Base-by-base conservation (phyloP, 2,113 vertebrate genomes). In the Oceanites oceanicus region DNA sequence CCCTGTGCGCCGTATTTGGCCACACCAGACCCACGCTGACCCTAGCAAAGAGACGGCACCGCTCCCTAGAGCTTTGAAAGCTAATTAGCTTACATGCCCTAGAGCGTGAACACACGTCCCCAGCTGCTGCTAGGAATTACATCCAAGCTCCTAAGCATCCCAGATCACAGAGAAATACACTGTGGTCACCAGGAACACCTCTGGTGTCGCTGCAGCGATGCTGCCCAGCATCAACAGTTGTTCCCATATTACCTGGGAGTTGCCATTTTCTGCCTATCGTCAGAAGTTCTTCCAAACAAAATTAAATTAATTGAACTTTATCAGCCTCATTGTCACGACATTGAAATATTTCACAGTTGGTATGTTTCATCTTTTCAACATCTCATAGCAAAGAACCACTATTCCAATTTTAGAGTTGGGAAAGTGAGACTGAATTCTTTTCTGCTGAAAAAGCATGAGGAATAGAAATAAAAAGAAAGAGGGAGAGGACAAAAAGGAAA, bases 1-100 rank as follows among this genome's bases (percentile, higher is more conserved):
- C 65, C 3, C 21, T 1, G 30, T 3, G 1, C 0, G 0, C 45
- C 11, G 52, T 2, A 1, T 11, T 34, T 11, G 13, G 65, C 38
- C 52, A 53, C 15, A 2, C 36, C 49, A 36, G 36, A 88, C 20
- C 25, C 4, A 16, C 0, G 0, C 21, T 45, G 36, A 44, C 10
- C 75, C 59, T 85, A 44, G 14, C 1, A 3, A 59, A 80, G 32
- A 42, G 45, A 56, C 13, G 0, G 1, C 49, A 4, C 14, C 0
- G 0, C 14, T 49, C 16, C 44, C 40, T 7, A 22, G 25, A 59
- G 72, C 38, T 50, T 13, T 44, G 32, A 5, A 30, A 59, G 42
- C 32, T 63, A 40, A 67, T 16, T 3, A 45, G 22, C 42, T 61
- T 47, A 78, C 68, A 47, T 11, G 3, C 0, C 0, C 25, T 14